These are phyloP conservation scores for Sphaerophoria taeniata DNA, from an alignment of 2,888 invertebrate genomes.

Conservation along the genomic window DNA sequence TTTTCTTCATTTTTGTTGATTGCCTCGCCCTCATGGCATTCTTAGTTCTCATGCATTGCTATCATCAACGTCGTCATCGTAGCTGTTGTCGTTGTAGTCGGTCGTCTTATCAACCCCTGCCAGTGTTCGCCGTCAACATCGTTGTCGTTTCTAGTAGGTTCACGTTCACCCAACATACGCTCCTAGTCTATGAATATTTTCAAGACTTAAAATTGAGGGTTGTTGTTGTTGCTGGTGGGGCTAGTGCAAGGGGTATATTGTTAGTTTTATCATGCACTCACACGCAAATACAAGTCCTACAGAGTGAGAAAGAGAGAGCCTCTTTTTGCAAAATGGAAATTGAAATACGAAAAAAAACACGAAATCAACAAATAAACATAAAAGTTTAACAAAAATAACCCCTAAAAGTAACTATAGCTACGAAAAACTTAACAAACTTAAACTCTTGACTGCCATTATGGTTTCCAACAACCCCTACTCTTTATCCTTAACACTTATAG, in stretches of 20 bases:
- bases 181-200: constrained; percentile 17
- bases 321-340: background rate
- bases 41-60: constrained; percentile 57
- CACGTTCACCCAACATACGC: constrained; percentile 3
- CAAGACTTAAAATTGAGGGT: constrained; percentile 56
- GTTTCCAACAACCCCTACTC: constrained; percentile 64
- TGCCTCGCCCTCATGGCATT: constrained; percentile 70
- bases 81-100: background rate
- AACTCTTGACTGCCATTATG: constrained; percentile 73
- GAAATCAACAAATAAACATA: constrained; percentile 41
- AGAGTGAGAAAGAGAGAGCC: background rate
- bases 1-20: constrained; percentile 65
- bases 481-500: constrained; percentile 23
- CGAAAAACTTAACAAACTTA: constrained; percentile 74
- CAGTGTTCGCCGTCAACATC: constrained; percentile 41
- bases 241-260: constrained; percentile 53
- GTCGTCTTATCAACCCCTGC: constrained; percentile 69
- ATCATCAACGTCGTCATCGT: constrained; percentile 40
- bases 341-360: constrained; percentile 1
- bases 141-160: constrained; percentile 45
- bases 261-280: constrained; percentile 61
- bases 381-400: constrained; percentile 32
- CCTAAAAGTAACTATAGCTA: constrained; percentile 74
- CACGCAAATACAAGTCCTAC: constrained; percentile 57
- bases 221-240: constrained; percentile 39